Evolutionary conservation across 2,888 invertebrate genomes (phyloP).

Genomic region (Trichogramma dendrolimi): DNA sequence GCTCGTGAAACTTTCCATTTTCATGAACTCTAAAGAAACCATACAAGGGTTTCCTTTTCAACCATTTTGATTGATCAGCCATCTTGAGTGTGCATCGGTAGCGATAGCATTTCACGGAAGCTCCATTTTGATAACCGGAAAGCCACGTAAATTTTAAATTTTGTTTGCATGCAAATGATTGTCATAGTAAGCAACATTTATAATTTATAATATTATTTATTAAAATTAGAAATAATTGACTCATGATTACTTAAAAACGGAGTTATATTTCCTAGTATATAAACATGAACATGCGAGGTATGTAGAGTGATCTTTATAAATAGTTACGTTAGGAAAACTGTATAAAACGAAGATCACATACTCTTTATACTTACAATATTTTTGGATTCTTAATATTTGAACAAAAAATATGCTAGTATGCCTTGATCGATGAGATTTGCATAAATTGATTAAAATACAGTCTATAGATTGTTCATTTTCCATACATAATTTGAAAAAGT

Average conservation of each 20-base stretch:
- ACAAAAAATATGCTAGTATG: too few relatives aligned
- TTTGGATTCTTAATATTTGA: conserved; percentile 15
- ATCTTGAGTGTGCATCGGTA: too few relatives aligned
- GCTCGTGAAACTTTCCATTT: too few relatives aligned
- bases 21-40: too few relatives aligned
- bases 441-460: conserved; percentile 37
- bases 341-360: conserved; percentile 30
- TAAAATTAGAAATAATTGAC: conserved; percentile 3
- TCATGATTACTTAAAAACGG: conserved; percentile 26
- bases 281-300: conserved; percentile 38
- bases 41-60: too few relatives aligned
- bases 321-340: conserved; percentile 29
- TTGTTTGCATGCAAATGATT: too few relatives aligned
- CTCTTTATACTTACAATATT: conserved; percentile 27
- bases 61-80: too few relatives aligned
- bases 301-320: conserved; percentile 39
- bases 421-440: conserved; percentile 2
- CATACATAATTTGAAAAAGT: conserved; percentile 40
- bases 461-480: conserved; percentile 45
- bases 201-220: background rate
- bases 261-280: conserved; percentile 29
- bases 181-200: background rate
- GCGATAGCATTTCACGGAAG: too few relatives aligned
- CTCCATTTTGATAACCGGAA: too few relatives aligned
- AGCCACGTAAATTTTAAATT: too few relatives aligned